Conservation (phyloP, 2,113 vertebrate species). For the Callospermophilus lateralis region DNA sequence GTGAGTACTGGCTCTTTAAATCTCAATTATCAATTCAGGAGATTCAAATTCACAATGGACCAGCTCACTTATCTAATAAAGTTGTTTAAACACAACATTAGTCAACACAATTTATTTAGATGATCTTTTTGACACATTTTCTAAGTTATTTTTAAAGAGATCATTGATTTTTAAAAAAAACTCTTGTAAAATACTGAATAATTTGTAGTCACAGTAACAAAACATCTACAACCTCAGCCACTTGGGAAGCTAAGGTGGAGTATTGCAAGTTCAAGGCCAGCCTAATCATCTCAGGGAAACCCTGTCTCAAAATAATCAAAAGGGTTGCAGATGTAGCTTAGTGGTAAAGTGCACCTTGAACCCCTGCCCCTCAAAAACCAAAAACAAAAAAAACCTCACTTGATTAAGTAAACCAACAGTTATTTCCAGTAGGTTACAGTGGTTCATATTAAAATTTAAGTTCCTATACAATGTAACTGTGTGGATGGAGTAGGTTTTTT, state of each 20-base stretch:
- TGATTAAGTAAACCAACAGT: background rate
- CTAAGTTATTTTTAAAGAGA: too few species aligned
- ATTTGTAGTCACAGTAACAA: background rate
- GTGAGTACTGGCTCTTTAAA: background rate
- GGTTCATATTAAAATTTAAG: background rate
- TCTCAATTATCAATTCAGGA: background rate
- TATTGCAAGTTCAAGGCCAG: too few species aligned
- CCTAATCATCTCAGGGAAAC: too few species aligned
- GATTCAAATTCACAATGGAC: slow-evolving; percentile 32
- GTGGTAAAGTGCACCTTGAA: too few species aligned
- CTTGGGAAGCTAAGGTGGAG: too few species aligned
- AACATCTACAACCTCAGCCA: too few species aligned
- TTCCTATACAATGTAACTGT: background rate
- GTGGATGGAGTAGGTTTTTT: background rate
- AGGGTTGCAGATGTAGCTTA: too few species aligned
- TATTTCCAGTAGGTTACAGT: background rate
- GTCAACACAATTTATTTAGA: background rate
- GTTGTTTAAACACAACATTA: background rate
- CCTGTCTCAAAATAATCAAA: too few species aligned
- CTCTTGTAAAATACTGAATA: background rate
- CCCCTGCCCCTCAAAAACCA: too few species aligned
- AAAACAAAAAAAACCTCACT: background rate
- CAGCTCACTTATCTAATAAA: background rate
- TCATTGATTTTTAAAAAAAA: background rate
- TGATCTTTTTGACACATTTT: background rate